Evolutionary conservation across 92 coral and sea anemone genomes (phyloP).

Genomic region (Epizoanthus fatuus): DNA sequence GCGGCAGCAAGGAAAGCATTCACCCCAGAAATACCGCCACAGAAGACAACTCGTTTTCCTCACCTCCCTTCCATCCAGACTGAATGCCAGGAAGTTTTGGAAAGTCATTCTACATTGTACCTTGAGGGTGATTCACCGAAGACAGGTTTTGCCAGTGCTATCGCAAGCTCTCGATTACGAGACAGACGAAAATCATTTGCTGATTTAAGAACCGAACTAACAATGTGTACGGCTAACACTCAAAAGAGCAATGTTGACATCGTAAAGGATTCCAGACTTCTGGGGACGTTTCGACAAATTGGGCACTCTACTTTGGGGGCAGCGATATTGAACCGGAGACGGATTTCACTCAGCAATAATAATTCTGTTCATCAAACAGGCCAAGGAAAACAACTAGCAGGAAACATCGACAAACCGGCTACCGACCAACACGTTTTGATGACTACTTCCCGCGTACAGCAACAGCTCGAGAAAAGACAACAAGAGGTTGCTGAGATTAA

Average conservation of each 20-base stretch:
- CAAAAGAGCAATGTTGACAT: background rate
- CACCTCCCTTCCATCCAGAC: slow-evolving; percentile 5
- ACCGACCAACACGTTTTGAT: too few species aligned
- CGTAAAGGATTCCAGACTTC: background rate
- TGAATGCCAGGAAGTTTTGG: too few species aligned
- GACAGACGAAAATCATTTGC: slow-evolving; percentile 16
- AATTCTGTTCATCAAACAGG: background rate
- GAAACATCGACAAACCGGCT: too few species aligned
- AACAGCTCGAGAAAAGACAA: too few species aligned
- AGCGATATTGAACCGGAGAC: background rate
- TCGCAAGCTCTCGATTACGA: background rate
- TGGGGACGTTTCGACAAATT: slow-evolving; percentile 12
- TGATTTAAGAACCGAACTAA: slow-evolving; percentile 2
- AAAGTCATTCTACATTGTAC: background rate
- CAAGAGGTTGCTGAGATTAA: too few species aligned
- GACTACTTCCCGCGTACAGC: too few species aligned
- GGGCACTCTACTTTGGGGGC: slow-evolving; percentile 12
- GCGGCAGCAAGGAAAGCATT: background rate
- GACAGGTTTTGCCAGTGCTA: background rate
- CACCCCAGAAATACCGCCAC: background rate
- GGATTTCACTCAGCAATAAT: background rate
- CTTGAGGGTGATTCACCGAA: background rate
- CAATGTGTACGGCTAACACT: background rate
- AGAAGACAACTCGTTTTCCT: background rate
- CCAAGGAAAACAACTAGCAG: too few species aligned